phyloP scores from a whole-genome alignment of 2,888 invertebrate species.

The Pycnomerus fuliginosus region DNA sequence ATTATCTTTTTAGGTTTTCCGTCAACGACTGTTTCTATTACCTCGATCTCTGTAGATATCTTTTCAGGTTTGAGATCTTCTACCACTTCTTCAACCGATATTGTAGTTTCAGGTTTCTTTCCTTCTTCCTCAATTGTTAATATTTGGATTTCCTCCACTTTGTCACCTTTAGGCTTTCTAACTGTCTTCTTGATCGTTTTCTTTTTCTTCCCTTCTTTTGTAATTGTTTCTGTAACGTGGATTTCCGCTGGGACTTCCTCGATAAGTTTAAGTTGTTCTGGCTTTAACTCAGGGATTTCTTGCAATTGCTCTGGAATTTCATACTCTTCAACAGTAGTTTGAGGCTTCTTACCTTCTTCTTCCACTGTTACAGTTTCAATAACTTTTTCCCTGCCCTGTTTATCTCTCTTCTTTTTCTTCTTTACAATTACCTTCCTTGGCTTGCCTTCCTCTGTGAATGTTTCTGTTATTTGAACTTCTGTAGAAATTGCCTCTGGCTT shows the following conservation, averaged over 20 bases:
- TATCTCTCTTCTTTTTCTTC: constrained; percentile 39
- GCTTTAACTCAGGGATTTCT: constrained; percentile 14
- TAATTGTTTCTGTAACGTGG: constrained; percentile 24
- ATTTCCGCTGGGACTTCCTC: constrained; percentile 34
- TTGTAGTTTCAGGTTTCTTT: constrained; percentile 41
- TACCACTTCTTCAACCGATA: constrained; percentile 31
- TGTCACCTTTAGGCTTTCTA: constrained; percentile 47
- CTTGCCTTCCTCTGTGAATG: constrained; percentile 22
- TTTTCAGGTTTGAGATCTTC: constrained; percentile 32
- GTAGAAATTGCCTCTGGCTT: constrained; percentile 28
- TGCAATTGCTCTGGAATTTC: constrained; percentile 44
- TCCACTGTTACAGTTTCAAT: constrained; percentile 45
- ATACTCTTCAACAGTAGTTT: constrained; percentile 38
- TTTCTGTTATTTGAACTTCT: constrained; percentile 40
- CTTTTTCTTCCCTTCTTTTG: constrained; percentile 10
- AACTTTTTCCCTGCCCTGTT: constrained; percentile 40
- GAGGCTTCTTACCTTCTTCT: constrained; percentile 51
- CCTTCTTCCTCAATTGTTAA: constrained; percentile 45
- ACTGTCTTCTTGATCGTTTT: constrained; percentile 40
- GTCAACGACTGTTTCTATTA: constrained; percentile 31
- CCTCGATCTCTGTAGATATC: constrained; percentile 36
- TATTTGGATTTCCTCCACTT: constrained; percentile 49
- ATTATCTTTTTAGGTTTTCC: constrained; percentile 42
- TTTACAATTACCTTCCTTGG: constrained; percentile 37
- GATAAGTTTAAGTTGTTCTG: constrained; percentile 27